Percentiles rank a stretch among this genome's conserved stretches.
phyloP scores from a whole-genome alignment of 2,888 invertebrate species.

The Cryptosula pallasiana region DNA sequence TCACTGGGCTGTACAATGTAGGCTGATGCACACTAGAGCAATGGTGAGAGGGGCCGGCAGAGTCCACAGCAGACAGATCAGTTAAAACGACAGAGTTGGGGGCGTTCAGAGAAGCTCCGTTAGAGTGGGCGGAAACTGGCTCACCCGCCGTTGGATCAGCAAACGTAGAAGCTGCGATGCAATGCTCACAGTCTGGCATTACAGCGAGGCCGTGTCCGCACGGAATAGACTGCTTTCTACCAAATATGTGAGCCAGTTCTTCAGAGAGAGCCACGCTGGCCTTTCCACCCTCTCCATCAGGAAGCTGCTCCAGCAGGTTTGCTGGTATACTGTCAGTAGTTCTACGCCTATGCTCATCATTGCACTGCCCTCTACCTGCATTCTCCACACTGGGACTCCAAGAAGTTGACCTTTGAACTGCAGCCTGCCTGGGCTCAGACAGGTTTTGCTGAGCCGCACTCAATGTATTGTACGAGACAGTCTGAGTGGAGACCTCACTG shows the following conservation, averaged over 20 bases:
- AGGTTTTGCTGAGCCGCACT: not conserved
- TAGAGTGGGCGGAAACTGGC: no score
- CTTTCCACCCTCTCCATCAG: not conserved
- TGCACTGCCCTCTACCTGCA: not conserved
- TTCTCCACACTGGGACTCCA: conserved; percentile 3
- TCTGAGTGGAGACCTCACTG: not conserved
- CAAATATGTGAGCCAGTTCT: conserved; percentile 9
- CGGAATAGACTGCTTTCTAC: conserved; percentile 10
- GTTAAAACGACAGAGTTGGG: not conserved
- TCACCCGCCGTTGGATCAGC: not conserved
- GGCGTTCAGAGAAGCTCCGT: not conserved
- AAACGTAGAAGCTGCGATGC: not conserved
- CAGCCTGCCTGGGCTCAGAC: not conserved
- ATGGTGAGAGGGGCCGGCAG: not conserved
- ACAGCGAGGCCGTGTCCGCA: not conserved
- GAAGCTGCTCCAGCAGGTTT: not conserved
- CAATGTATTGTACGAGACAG: not conserved
- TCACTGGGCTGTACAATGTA: not conserved
- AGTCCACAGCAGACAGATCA: not conserved
- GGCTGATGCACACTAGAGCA: not conserved
- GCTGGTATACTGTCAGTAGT: conserved; percentile 15
- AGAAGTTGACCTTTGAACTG: not conserved
- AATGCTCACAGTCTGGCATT: conserved; percentile 6
- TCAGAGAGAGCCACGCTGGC: not conserved
- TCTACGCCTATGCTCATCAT: not conserved